Percentiles rank a stretch among this genome's conserved stretches.
Conservation (phyloP, 1,140 invertebrate genomes). For the Lordiphosa collinella region DNA sequence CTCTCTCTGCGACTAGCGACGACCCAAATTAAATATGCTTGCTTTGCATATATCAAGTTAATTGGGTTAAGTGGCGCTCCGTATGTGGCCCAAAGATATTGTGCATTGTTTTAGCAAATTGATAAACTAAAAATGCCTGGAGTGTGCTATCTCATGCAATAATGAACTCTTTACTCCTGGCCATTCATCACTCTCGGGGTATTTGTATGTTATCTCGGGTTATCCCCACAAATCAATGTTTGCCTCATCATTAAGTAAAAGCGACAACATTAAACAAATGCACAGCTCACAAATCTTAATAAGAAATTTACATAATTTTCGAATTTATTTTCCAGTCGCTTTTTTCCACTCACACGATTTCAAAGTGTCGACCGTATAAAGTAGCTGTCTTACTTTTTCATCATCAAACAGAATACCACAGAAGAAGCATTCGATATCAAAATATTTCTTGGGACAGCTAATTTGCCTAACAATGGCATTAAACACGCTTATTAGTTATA, state of each 20-base stretch:
- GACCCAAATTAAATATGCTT: conserved; percentile 59
- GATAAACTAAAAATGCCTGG: not conserved
- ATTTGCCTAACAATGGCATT: conserved; percentile 68
- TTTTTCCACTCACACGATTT: conserved; percentile 9
- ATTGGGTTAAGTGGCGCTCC: conserved; percentile 64
- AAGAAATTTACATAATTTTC: conserved; percentile 64
- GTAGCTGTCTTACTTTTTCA: conserved; percentile 31
- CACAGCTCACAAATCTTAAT: conserved; percentile 48
- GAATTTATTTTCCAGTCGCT: conserved; percentile 59
- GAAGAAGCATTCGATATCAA: conserved; percentile 22
- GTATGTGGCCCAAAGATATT: conserved; percentile 27
- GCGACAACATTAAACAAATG: conserved; percentile 46
- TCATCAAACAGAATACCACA: not conserved
- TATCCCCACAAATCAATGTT: conserved; percentile 7
- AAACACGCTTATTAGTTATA: conserved; percentile 64
- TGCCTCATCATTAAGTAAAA: conserved; percentile 33
- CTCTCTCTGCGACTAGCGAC: not conserved
- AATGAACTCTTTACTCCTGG: conserved; percentile 1
- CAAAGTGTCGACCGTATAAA: conserved; percentile 39
- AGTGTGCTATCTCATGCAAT: not conserved
- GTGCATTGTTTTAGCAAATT: conserved; percentile 14
- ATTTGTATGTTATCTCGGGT: too few relatives aligned
- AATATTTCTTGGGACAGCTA: conserved; percentile 33
- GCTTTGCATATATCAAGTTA: conserved; percentile 69
- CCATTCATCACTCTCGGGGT: conserved; percentile 1